phyloP scores from a whole-genome alignment of 2,113 vertebrate genomes.

The Ochotona curzoniae region DNA sequence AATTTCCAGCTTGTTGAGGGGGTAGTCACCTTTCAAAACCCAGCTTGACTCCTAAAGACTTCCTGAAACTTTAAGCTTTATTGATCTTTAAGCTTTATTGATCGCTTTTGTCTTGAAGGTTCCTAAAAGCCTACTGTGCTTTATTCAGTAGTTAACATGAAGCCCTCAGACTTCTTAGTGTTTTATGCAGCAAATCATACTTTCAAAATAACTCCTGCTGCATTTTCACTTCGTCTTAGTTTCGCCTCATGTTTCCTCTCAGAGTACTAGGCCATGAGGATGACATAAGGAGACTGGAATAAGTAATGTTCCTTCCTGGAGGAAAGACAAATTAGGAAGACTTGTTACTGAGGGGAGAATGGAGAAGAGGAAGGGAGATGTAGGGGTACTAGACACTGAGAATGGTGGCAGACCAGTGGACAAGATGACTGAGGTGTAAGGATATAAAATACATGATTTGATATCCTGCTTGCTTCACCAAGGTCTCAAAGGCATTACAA shows the following conservation, averaged over 20 bases:
- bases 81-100: background rate
- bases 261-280: background rate
- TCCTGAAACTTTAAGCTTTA: background rate
- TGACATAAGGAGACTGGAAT: background rate
- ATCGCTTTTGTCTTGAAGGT: background rate
- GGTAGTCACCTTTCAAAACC: background rate
- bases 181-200: background rate
- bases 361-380: background rate
- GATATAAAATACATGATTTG: background rate
- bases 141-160: background rate
- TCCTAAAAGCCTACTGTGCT: background rate
- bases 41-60: background rate
- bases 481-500: background rate
- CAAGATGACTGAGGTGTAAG: background rate
- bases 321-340: background rate
- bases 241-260: background rate
- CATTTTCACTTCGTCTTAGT: slow-evolving; percentile 45
- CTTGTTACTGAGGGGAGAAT: background rate
- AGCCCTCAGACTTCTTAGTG: background rate
- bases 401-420: background rate
- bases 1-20: background rate
- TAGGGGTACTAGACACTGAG: background rate
- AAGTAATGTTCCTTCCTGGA: background rate
- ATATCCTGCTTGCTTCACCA: background rate
- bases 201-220: background rate